Evolutionary conservation across 30 jellyfish, hydroid and myxozoan species (phyloP).

Genomic region (Chrysaora quinquecirrha): DNA sequence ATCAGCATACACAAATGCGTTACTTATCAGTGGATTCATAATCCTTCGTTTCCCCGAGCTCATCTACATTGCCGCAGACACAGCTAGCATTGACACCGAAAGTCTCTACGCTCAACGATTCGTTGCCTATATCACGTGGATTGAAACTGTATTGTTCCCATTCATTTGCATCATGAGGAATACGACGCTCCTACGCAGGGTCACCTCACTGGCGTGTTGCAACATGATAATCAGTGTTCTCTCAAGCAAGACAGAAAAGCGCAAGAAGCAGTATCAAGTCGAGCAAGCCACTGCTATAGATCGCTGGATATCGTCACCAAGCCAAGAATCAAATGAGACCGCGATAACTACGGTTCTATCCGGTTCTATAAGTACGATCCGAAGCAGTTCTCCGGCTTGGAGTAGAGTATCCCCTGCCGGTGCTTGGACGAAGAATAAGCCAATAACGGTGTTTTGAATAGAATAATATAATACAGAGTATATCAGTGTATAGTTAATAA

Average conservation of each 20-base stretch:
- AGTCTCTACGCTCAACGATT: constrained; percentile 29
- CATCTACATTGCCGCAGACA: constrained; percentile 16
- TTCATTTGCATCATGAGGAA: constrained; percentile 58
- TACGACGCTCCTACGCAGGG: constrained; percentile 44
- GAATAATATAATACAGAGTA: too few species aligned
- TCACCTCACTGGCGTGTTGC: constrained; percentile 47
- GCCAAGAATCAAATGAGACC: constrained; percentile 11
- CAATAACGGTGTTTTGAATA: too few species aligned
- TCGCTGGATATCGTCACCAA: constrained; percentile 30
- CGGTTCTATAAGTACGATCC: constrained; percentile 27
- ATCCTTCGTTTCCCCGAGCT: constrained; percentile 57
- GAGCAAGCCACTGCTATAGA: constrained; percentile 13
- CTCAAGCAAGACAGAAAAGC: constrained; percentile 24
- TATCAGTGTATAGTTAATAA: too few species aligned
- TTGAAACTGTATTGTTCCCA: constrained; percentile 44
- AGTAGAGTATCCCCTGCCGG: constrained; percentile 25
- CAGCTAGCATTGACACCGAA: constrained; percentile 4
- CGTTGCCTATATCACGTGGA: constrained; percentile 52
- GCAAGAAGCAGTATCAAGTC: constrained; percentile 39
- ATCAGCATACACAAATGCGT: constrained; percentile 52
- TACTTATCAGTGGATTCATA: constrained; percentile 39
- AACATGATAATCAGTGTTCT: constrained; percentile 9
- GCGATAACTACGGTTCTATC: constrained; percentile 1
- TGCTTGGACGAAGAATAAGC: constrained; percentile 38
- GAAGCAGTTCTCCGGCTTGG: constrained; percentile 50